phyloP scores from a whole-genome alignment of 2,888 invertebrate genomes.

The Heliconius erato region DNA sequence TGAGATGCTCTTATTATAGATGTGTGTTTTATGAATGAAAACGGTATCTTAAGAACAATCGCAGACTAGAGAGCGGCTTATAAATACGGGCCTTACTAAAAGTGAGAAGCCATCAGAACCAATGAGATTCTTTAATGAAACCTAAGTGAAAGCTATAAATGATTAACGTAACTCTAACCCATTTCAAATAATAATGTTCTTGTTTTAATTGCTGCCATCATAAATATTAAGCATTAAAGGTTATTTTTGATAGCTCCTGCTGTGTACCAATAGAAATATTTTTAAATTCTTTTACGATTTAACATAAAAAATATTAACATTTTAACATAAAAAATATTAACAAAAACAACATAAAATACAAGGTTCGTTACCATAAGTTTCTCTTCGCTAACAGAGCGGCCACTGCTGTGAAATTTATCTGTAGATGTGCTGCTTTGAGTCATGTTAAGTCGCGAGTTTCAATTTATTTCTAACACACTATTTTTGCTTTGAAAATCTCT shows the following conservation, averaged over 20 bases:
- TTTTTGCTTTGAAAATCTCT: not conserved
- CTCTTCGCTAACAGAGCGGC: constrained; percentile 77
- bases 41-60: too few relatives aligned
- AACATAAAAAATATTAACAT: not conserved
- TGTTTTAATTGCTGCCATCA: too few relatives aligned
- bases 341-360: not conserved
- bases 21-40: too few relatives aligned
- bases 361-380: constrained; percentile 74
- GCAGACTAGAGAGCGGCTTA: too few relatives aligned
- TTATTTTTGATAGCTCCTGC: not conserved
- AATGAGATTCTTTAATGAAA: too few relatives aligned
- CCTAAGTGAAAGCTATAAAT: not conserved
- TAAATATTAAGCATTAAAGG: too few relatives aligned
- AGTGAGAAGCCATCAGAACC: too few relatives aligned
- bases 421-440: constrained; percentile 74
- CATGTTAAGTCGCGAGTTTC: constrained; percentile 67
- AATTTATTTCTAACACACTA: constrained; percentile 38
- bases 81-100: too few relatives aligned
- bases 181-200: not conserved
- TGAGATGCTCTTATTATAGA: too few relatives aligned
- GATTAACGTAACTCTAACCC: not conserved
- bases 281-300: too few relatives aligned
- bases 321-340: not conserved
- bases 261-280: too few relatives aligned
- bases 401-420: constrained; percentile 72